Conservation (phyloP, 1,140 invertebrate genomes). For the Zaprionus africanus region DNA sequence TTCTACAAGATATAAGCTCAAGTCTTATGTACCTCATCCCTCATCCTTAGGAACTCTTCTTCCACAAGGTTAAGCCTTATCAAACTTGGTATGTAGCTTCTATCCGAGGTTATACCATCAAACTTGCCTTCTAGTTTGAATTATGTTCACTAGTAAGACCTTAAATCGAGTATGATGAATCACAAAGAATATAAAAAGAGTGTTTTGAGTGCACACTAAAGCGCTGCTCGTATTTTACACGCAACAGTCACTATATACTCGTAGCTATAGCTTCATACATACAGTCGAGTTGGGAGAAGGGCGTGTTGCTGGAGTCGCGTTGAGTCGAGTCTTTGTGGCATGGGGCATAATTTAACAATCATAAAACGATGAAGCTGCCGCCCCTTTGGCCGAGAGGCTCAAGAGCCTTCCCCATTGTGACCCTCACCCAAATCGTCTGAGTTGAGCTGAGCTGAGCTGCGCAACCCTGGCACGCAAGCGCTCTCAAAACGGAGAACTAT, state of each 20-base stretch:
- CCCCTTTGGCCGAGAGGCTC: constrained; percentile 28
- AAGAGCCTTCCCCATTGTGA: constrained; percentile 47
- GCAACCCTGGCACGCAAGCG: constrained; percentile 43
- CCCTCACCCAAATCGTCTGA: constrained; percentile 45
- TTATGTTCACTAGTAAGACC: not conserved
- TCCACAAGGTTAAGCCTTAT: not conserved
- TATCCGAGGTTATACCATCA: not conserved
- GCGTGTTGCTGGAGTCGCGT: not conserved
- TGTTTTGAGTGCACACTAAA: not conserved
- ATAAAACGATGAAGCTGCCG: constrained; percentile 22
- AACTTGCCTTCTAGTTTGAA: not conserved
- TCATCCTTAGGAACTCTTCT: too few species aligned
- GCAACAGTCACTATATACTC: not conserved
- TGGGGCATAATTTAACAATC: constrained; percentile 24
- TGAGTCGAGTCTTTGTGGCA: constrained; percentile 6
- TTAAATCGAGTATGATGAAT: not conserved
- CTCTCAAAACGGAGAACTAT: constrained; percentile 30
- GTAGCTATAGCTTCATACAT: not conserved
- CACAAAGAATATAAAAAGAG: not conserved
- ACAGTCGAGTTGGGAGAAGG: not conserved
- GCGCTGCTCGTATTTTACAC: not conserved
- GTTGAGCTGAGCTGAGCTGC: not conserved
- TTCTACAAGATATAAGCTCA: not conserved
- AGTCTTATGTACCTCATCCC: too few species aligned
- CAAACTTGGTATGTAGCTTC: not conserved